Evolutionary conservation across 1,140 invertebrate genomes (phyloP).

Genomic region (Cyclina sinensis): DNA sequence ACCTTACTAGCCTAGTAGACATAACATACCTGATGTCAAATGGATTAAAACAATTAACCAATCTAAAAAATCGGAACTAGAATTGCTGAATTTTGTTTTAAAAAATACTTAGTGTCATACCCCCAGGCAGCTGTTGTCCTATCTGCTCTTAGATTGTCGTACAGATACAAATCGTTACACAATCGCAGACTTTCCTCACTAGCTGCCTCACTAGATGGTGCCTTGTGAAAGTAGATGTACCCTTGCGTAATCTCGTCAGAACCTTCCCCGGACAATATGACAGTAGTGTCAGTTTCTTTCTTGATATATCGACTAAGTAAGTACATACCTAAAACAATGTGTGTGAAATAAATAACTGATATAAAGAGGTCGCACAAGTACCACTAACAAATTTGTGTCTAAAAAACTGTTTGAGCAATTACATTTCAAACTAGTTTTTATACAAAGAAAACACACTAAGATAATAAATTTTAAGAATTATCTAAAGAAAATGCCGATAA

Average conservation of each 20-base stretch:
- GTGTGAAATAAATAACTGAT: too few relatives aligned
- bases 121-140: constrained; percentile 92
- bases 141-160: constrained; percentile 95
- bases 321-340: constrained; percentile 90
- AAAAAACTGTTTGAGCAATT: too few relatives aligned
- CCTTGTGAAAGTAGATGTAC: constrained; percentile 84
- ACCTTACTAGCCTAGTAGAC: too few relatives aligned
- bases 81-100: neutral
- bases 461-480: too few relatives aligned
- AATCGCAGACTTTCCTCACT: constrained; percentile 93
- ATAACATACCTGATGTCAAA: too few relatives aligned
- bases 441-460: too few relatives aligned
- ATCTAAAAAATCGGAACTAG: too few relatives aligned
- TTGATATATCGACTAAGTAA: constrained; percentile 92
- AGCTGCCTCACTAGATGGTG: constrained; percentile 90
- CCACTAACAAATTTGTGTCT: neutral
- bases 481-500: too few relatives aligned
- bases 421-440: too few relatives aligned
- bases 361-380: too few relatives aligned
- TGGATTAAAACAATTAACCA: too few relatives aligned
- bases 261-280: constrained; percentile 95
- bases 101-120: constrained; percentile 71
- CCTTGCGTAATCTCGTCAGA: constrained; percentile 91
- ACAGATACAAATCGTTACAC: constrained; percentile 92
- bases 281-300: constrained; percentile 90